Evolutionary conservation across 2,797 vertebrate genomes (phyloP).

Genomic region (Ibycter americanus): DNA sequence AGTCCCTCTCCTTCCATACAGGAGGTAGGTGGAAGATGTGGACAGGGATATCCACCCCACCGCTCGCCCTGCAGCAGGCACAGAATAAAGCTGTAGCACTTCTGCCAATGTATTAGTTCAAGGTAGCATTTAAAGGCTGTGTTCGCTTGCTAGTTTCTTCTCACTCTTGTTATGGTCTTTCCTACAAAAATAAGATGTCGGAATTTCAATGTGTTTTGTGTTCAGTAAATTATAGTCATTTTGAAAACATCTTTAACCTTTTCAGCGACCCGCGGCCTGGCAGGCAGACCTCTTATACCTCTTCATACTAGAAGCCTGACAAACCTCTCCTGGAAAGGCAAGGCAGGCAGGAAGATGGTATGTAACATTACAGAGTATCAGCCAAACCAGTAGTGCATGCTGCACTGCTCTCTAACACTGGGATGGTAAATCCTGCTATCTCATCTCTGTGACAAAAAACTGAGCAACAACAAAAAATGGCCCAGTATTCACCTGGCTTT

Average conservation of each 20-base stretch:
- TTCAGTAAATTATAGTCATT: background rate
- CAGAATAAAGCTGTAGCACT: background rate
- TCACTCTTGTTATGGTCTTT: background rate
- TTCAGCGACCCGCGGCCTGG: background rate
- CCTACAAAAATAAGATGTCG: background rate
- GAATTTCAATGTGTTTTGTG: background rate
- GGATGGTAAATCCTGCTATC: background rate
- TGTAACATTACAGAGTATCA: background rate
- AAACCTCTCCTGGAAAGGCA: background rate
- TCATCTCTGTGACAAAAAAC: background rate
- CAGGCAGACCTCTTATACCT: background rate
- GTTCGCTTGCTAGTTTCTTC: background rate
- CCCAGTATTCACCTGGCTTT: background rate
- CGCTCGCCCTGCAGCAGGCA: rapidly evolving
- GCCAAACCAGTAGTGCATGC: rapidly evolving
- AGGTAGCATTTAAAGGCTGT: background rate
- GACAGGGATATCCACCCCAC: background rate
- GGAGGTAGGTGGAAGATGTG: background rate
- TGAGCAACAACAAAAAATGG: background rate
- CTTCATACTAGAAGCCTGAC: background rate
- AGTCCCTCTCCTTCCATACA: background rate
- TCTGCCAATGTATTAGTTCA: rapidly evolving
- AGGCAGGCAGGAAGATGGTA: background rate
- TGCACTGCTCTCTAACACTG: background rate
- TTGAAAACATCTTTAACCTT: conserved; percentile 16